phyloP scores from a whole-genome alignment of 2,888 invertebrate genomes.

The Leptinotarsa juncta region DNA sequence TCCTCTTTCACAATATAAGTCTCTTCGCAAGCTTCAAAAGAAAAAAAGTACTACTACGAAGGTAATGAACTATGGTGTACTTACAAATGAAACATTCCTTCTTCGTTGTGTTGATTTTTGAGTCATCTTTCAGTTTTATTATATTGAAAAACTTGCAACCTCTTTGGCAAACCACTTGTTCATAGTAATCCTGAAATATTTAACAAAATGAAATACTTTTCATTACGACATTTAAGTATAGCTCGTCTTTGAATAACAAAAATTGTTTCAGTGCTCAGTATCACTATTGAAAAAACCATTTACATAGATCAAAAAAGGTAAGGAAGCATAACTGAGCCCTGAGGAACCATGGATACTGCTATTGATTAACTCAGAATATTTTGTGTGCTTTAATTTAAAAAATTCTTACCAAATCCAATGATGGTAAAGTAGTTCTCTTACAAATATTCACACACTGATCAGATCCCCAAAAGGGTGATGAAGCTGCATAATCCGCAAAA shows the following conservation, averaged over 20 bases:
- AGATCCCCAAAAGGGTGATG: constrained; percentile 36
- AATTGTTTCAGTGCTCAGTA: no score
- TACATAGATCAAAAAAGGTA: no score
- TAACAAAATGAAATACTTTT: constrained; percentile 7
- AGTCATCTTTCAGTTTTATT: constrained; percentile 56
- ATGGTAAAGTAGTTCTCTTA: constrained; percentile 46
- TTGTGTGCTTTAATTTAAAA: neutral
- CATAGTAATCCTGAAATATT: constrained; percentile 53
- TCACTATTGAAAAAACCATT: no score
- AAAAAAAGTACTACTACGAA: constrained; percentile 13
- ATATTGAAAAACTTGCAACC: constrained; percentile 60
- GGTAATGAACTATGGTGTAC: constrained; percentile 34
- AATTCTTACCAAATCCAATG: constrained; percentile 47
- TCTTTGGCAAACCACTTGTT: constrained; percentile 57
- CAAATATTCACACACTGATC: constrained; percentile 52
- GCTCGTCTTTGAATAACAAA: no score
- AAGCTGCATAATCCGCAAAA: constrained; percentile 25
- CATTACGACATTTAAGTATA: neutral
- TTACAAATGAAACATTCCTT: constrained; percentile 59
- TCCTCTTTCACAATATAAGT: constrained; percentile 51
- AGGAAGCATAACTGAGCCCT: no score
- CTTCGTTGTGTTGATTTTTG: constrained; percentile 55
- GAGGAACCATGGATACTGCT: no score
- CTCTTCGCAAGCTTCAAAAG: constrained; percentile 56
- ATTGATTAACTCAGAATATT: no score